phyloP scores from a whole-genome alignment of 35 echinoderm and acorn worm species.

The Apostichopus parvimensis region DNA sequence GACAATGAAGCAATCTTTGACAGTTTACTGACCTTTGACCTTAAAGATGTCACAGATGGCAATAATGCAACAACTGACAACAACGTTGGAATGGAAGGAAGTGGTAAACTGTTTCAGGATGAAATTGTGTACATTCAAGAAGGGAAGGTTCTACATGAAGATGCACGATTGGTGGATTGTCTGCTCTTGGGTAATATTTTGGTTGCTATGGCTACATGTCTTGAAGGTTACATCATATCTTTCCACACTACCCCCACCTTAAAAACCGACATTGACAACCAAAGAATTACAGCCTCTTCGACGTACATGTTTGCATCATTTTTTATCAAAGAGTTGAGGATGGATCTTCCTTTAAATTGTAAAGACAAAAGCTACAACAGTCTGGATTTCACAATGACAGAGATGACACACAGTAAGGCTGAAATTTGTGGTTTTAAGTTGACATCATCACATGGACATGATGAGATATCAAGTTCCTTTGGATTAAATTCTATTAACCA shows the following conservation, averaged over 20 bases:
- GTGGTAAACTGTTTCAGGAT: not conserved
- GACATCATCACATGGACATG: not conserved
- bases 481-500: not conserved
- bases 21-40: not conserved
- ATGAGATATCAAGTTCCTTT: not conserved
- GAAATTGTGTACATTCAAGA: not conserved
- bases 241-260: not conserved
- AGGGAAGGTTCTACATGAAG: not conserved
- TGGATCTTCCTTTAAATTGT: not conserved
- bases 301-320: not conserved
- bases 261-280: not conserved
- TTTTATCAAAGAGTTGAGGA: not conserved
- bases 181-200: not conserved
- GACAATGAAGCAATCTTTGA: constrained; percentile 11
- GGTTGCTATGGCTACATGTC: not conserved
- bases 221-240: not conserved
- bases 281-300: not conserved
- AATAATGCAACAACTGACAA: not conserved
- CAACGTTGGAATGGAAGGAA: not conserved
- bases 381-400: not conserved
- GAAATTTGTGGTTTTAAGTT: not conserved
- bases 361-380: not conserved
- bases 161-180: not conserved
- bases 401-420: not conserved
- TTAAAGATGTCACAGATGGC: not conserved